These are phyloP conservation scores for Acanthisitta chloris DNA, from an alignment of 2,113 vertebrate species.

Conservation along the genomic window DNA sequence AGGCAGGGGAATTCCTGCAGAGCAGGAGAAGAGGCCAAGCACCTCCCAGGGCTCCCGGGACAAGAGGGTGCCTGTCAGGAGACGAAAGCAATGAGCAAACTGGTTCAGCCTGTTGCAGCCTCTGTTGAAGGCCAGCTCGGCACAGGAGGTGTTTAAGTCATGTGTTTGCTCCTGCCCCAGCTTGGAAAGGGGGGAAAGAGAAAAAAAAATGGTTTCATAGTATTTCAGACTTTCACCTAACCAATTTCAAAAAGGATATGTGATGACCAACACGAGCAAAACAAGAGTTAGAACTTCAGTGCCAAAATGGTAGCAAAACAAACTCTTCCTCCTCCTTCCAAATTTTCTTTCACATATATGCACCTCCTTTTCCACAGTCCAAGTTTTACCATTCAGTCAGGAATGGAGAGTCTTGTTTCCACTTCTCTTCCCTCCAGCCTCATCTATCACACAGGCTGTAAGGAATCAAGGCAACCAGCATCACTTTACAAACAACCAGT, in stretches of 20 bases:
- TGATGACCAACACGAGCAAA: neutral
- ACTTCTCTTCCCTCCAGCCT: neutral
- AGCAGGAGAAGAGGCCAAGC: neutral
- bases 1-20: constrained; percentile 53
- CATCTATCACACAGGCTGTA: neutral
- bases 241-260: neutral
- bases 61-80: constrained; percentile 18
- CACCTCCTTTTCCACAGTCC: neutral
- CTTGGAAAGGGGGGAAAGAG: neutral
- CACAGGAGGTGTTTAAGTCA: constrained; percentile 1
- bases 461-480: neutral
- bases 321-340: neutral
- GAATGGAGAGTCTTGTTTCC: neutral
- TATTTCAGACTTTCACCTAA: neutral
- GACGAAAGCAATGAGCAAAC: neutral
- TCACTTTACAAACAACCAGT: neutral
- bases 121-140: neutral
- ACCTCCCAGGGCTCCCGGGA: neutral
- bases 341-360: neutral
- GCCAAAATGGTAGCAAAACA: neutral
- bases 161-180: constrained; percentile 15
- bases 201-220: neutral
- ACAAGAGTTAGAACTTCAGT: neutral
- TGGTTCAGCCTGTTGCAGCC: constrained; percentile 52
- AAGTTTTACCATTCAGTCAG: neutral